A percentile compares a stretch with the other conserved stretches of the same genome.
Evolutionary conservation across 2,888 invertebrate genomes (phyloP).

Genomic region (Hyles lineata): DNA sequence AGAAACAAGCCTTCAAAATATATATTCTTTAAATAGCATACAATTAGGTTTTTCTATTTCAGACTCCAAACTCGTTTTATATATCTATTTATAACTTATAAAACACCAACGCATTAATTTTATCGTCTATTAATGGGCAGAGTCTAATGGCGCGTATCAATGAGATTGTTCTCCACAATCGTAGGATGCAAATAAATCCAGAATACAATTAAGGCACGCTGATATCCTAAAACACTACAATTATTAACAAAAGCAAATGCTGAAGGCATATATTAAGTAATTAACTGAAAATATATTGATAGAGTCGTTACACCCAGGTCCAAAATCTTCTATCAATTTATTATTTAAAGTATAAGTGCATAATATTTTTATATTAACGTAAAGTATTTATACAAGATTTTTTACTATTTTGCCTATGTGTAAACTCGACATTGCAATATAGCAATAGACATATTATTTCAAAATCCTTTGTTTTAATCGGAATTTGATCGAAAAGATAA

Average conservation of each 20-base stretch:
- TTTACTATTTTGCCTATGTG: no score
- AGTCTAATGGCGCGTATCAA: not conserved
- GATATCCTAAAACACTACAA: not conserved
- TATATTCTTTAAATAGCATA: no score
- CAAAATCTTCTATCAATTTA: not conserved
- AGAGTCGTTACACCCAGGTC: not conserved
- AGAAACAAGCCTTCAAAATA: no score
- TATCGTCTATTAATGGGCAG: not conserved
- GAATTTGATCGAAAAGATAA: no score
- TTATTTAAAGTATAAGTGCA: not conserved
- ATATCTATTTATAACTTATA: no score
- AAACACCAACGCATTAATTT: not conserved
- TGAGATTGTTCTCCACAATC: not conserved
- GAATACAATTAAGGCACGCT: not conserved
- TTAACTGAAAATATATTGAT: not conserved
- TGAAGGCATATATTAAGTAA: conserved; percentile 15
- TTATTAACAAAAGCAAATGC: conserved; percentile 4
- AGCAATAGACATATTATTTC: no score
- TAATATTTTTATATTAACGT: no score
- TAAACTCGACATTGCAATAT: no score
- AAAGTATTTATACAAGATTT: no score
- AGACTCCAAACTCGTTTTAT: no score
- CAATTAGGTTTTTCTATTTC: no score
- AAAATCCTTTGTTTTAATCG: no score
- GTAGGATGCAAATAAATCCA: not conserved